Conservation (phyloP, 2,113 vertebrate genomes). For the Nymphicus hollandicus region DNA sequence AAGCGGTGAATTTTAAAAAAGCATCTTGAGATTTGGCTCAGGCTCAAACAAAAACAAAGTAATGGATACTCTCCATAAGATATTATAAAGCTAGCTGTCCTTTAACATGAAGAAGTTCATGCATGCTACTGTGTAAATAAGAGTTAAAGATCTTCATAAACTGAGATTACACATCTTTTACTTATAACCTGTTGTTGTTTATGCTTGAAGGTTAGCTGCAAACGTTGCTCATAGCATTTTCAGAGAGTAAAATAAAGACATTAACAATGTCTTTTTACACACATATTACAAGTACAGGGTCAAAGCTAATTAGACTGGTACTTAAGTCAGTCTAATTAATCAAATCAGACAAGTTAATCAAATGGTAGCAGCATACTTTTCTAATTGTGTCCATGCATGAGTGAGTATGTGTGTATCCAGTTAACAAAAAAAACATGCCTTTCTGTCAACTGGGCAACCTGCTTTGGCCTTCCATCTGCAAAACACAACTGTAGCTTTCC, state of each 20-base stretch:
- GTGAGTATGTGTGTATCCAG: fast-evolving
- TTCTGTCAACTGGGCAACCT: neutral
- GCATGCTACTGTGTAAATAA: neutral
- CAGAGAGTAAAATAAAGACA: neutral
- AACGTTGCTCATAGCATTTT: neutral
- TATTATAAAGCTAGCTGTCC: neutral
- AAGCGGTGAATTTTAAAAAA: neutral
- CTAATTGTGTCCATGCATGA: neutral
- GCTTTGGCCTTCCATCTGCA: neutral
- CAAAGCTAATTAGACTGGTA: neutral
- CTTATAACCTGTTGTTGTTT: neutral
- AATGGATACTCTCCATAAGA: neutral
- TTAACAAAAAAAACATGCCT: neutral
- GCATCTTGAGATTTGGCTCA: neutral
- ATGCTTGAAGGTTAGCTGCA: neutral
- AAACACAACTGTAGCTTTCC: neutral
- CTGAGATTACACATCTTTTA: neutral
- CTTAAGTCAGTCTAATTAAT: neutral
- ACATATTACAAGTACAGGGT: neutral
- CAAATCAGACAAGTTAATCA: neutral
- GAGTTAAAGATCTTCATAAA: neutral
- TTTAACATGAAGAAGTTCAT: neutral
- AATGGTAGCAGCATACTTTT: neutral
- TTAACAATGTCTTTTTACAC: neutral
- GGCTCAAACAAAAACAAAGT: neutral